Evolutionary conservation across 1,140 invertebrate species (phyloP).

Genomic region (Eurosta solidaginis): DNA sequence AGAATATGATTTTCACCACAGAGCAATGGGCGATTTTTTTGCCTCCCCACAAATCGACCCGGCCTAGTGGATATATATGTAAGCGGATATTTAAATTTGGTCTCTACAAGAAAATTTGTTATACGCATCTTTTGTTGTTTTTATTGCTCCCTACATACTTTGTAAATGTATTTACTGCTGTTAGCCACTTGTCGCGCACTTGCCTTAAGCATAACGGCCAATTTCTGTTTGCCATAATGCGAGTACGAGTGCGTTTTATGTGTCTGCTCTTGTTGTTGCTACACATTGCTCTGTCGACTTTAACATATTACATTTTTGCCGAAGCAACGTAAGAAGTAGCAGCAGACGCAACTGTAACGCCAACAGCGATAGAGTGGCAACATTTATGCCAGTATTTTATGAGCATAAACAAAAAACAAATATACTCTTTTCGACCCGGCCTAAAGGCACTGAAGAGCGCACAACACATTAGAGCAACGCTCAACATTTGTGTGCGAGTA

Average conservation of each 20-base stretch:
- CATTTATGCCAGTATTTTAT: not conserved
- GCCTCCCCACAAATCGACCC: too few species aligned
- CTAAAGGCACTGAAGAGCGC: not conserved
- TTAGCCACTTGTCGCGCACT: conserved; percentile 19
- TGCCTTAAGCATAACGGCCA: not conserved
- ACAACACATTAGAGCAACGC: not conserved
- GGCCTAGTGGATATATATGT: too few species aligned
- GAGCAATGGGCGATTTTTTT: too few species aligned
- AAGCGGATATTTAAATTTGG: not conserved
- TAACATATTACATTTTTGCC: not conserved
- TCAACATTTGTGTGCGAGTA: too few species aligned
- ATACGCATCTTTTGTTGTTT: not conserved
- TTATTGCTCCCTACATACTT: not conserved
- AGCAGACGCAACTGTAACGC: too few species aligned
- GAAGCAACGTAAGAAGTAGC: not conserved
- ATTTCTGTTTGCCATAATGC: conserved; percentile 10
- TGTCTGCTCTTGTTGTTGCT: not conserved
- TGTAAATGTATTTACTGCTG: not conserved
- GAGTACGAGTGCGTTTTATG: too few species aligned
- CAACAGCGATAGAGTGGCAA: not conserved
- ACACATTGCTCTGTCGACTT: not conserved
- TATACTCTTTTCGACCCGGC: not conserved
- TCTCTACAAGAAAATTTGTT: not conserved
- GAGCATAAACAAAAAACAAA: not conserved
- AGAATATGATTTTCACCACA: too few species aligned